phyloP scores from a whole-genome alignment of 2,888 invertebrate genomes.

The Napeogenes sylphis region DNA sequence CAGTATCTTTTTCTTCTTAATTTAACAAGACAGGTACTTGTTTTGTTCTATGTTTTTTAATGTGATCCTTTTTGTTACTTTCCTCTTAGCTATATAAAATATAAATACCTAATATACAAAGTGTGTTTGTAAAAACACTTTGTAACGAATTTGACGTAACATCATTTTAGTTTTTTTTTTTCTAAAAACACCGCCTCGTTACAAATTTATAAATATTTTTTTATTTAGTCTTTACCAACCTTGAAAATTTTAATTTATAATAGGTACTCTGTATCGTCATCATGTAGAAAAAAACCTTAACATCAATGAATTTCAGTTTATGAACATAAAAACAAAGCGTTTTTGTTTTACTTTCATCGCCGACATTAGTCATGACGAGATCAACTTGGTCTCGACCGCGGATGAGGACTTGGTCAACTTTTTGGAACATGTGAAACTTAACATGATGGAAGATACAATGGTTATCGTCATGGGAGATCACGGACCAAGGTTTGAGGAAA shows the following conservation, averaged over 20 bases:
- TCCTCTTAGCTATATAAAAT: not conserved
- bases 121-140: not conserved
- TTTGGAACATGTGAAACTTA: slow-evolving; percentile 78
- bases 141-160: no score
- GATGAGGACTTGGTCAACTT: slow-evolving; percentile 85
- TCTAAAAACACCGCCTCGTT: no score
- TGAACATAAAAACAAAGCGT: slow-evolving; percentile 71
- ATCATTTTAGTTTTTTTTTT: no score
- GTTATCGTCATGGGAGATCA: slow-evolving; percentile 96
- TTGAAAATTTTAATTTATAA: no score
- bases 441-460: slow-evolving; percentile 85
- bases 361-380: slow-evolving; percentile 91
- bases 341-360: slow-evolving; percentile 93
- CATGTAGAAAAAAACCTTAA: not conserved
- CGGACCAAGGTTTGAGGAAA: slow-evolving; percentile 82
- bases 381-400: slow-evolving; percentile 85
- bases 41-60: no score
- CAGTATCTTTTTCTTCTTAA: slow-evolving; percentile 83
- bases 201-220: no score
- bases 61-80: no score
- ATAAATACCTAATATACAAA: not conserved
- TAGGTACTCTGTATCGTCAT: no score
- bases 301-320: slow-evolving; percentile 44
- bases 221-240: no score
- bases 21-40: slow-evolving; percentile 80